These are phyloP conservation scores for Perdita meconis DNA, from an alignment of 2,888 invertebrate genomes.

Conservation along the genomic window DNA sequence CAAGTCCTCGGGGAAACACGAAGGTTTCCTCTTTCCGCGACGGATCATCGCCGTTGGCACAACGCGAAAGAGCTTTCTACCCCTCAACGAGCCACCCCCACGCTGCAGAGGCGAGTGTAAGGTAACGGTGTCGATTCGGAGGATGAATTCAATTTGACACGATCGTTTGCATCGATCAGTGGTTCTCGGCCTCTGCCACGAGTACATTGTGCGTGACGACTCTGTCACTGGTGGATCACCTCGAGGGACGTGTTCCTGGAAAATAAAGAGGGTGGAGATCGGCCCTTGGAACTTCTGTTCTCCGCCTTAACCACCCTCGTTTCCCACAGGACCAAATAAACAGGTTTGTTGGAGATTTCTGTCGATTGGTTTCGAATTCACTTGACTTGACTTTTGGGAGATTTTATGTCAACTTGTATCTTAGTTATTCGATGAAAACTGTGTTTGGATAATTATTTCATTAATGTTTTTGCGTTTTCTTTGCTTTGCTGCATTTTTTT, in stretches of 20 bases:
- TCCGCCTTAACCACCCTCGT: not conserved
- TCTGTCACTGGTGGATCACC: constrained; percentile 33
- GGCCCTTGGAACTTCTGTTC: not conserved
- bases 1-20: constrained; percentile 52
- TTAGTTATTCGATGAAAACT: too few species aligned
- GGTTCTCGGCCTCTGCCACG: constrained; percentile 9
- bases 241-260: constrained; percentile 56
- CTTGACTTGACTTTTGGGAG: not conserved
- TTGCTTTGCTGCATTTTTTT: too few species aligned
- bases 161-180: constrained; percentile 42
- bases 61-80: constrained; percentile 4
- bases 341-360: constrained; percentile 17
- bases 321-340: not conserved
- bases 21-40: constrained; percentile 26
- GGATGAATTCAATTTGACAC: constrained; percentile 54
- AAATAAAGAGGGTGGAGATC: constrained; percentile 25
- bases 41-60: constrained; percentile 31
- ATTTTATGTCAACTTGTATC: not conserved
- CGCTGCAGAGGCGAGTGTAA: not conserved
- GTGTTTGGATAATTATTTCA: too few species aligned
- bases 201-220: constrained; percentile 43
- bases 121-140: not conserved
- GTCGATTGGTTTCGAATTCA: constrained; percentile 1
- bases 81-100: not conserved
- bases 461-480: too few species aligned